A percentile compares a stretch with the other conserved stretches of the same genome.
phyloP scores from a whole-genome alignment of 2,113 vertebrate genomes.

The Megaceryle maxima region DNA sequence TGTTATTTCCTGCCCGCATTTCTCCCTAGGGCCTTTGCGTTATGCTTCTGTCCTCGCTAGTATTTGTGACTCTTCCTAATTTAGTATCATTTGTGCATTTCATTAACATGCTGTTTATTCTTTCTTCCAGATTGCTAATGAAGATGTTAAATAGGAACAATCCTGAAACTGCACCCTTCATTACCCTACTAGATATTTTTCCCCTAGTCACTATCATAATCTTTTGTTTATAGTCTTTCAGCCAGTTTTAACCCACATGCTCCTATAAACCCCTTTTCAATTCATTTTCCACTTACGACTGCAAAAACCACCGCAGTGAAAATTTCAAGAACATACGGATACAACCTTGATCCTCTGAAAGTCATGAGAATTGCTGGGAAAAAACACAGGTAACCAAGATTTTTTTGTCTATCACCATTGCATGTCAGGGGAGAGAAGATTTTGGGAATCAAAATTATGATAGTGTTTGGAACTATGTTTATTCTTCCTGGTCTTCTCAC shows the following conservation, averaged over 20 bases:
- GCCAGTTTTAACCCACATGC: constrained; percentile 39
- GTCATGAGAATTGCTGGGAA: not conserved
- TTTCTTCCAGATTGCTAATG: constrained; percentile 69
- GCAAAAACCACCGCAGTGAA: not conserved
- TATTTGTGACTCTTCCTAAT: constrained; percentile 52
- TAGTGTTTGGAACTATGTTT: not conserved
- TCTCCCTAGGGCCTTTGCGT: constrained; percentile 9
- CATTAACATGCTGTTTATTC: constrained; percentile 63
- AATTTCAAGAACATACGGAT: not conserved
- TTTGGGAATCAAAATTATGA: not conserved
- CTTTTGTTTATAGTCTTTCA: constrained; percentile 59
- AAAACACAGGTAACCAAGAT: not conserved
- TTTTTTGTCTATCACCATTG: not conserved
- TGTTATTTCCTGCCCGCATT: not conserved
- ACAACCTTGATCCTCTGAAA: not conserved
- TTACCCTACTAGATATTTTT: constrained; percentile 57
- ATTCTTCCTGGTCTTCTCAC: not conserved
- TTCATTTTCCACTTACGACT: constrained; percentile 26
- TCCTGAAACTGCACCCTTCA: constrained; percentile 62
- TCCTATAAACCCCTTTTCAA: constrained; percentile 22
- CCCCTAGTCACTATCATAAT: constrained; percentile 46
- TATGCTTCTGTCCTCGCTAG: constrained; percentile 17
- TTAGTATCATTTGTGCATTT: constrained; percentile 59
- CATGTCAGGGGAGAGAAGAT: not conserved
- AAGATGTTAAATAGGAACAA: constrained; percentile 69